Evolutionary conservation across 1,140 invertebrate species (phyloP).

Genomic region (Venustaconcha ellipsiformis): DNA sequence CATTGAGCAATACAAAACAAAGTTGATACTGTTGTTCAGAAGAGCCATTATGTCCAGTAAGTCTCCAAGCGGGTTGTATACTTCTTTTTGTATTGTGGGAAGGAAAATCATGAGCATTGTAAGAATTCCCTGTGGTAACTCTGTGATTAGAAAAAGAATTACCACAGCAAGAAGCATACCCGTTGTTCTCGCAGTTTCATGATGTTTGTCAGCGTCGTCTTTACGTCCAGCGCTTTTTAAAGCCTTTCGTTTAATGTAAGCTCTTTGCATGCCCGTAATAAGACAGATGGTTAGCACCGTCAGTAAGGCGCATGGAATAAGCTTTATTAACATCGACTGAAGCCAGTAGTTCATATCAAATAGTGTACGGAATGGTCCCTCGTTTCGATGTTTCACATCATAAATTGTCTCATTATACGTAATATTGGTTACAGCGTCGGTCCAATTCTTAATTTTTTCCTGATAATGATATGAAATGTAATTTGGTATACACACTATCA

Average conservation of each 20-base stretch:
- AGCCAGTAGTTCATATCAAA: constrained; percentile 62
- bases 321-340: constrained; percentile 63
- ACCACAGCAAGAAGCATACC: constrained; percentile 90
- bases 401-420: constrained; percentile 17
- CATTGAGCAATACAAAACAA: constrained; percentile 94
- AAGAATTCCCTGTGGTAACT: constrained; percentile 78
- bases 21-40: constrained; percentile 91
- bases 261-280: constrained; percentile 69
- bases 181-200: constrained; percentile 86
- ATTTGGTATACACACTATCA: constrained; percentile 84
- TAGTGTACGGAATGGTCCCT: constrained; percentile 18
- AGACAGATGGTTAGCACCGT: constrained; percentile 69
- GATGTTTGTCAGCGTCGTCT: constrained; percentile 61
- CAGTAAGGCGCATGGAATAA: constrained; percentile 70
- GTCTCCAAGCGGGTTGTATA: constrained; percentile 79
- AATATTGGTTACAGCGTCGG: not conserved
- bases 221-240: constrained; percentile 61
- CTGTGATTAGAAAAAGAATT: constrained; percentile 86
- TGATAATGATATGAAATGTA: constrained; percentile 71
- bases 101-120: constrained; percentile 49
- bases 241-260: constrained; percentile 62
- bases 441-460: constrained; percentile 2
- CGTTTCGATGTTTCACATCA: constrained; percentile 9
- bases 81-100: constrained; percentile 49
- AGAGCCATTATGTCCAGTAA: constrained; percentile 91